A percentile compares a stretch with the other conserved stretches of the same genome.
These are phyloP conservation scores for Hippoglossus stenolepis DNA, from an alignment of 2,113 vertebrate species.

Conservation along the genomic window DNA sequence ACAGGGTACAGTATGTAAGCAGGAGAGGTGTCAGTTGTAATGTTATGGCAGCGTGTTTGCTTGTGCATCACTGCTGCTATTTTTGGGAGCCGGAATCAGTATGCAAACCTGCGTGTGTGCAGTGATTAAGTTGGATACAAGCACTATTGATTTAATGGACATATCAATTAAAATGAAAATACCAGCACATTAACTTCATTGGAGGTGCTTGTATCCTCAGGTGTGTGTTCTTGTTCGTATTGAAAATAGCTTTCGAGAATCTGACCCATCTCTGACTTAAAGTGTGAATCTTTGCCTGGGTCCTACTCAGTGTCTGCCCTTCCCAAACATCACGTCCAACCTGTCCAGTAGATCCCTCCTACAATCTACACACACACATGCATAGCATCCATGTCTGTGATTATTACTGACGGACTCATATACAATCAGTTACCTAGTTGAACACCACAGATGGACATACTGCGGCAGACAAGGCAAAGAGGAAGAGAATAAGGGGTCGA, in stretches of 20 bases:
- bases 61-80: conserved; percentile 28
- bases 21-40: conserved; percentile 24
- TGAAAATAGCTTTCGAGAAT: conserved; percentile 37
- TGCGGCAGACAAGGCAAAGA: conserved; percentile 39
- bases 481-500: conserved; percentile 24
- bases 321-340: conserved; percentile 14
- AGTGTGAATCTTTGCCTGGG: neutral
- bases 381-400: conserved; percentile 20
- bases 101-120: conserved; percentile 32
- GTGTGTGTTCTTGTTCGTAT: conserved; percentile 5
- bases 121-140: conserved; percentile 6
- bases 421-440: conserved; percentile 61
- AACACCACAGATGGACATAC: conserved; percentile 68
- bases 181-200: neutral
- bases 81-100: conserved; percentile 43
- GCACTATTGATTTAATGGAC: conserved; percentile 13
- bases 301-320: conserved; percentile 11
- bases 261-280: conserved; percentile 2
- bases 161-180: conserved; percentile 10
- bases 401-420: conserved; percentile 47
- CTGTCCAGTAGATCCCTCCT: neutral
- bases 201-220: conserved; percentile 22
- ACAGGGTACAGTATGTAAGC: neutral
- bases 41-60: conserved; percentile 34
- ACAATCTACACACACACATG: conserved; percentile 14